Conservation (phyloP, 2,888 invertebrate species). For the Ephialtes manifestator region DNA sequence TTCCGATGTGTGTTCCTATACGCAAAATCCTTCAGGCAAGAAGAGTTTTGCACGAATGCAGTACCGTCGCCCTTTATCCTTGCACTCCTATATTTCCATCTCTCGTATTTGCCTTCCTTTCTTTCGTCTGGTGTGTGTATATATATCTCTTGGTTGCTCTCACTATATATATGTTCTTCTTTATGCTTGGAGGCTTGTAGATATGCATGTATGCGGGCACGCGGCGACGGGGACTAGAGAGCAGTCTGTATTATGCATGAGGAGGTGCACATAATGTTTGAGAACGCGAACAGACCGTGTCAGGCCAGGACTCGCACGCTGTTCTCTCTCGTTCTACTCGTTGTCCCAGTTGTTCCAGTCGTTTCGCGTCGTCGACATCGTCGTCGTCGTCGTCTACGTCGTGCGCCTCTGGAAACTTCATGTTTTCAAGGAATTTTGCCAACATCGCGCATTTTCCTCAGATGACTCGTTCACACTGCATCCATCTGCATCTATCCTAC, state of each 20-base stretch:
- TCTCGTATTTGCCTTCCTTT: slow-evolving; percentile 43
- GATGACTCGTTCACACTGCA: slow-evolving; percentile 21
- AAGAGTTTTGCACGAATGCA: slow-evolving; percentile 46
- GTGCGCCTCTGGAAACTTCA: slow-evolving; percentile 13
- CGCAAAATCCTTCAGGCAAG: slow-evolving; percentile 58
- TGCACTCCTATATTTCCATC: slow-evolving; percentile 49
- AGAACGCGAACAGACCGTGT: slow-evolving; percentile 62
- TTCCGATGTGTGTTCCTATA: slow-evolving; percentile 37
- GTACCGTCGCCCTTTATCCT: slow-evolving; percentile 51
- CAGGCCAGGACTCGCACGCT: slow-evolving; percentile 50
- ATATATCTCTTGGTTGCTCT: not conserved
- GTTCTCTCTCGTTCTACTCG: slow-evolving; percentile 30
- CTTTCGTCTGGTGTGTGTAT: slow-evolving; percentile 21
- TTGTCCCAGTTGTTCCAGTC: slow-evolving; percentile 33
- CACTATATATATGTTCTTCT: slow-evolving; percentile 1
- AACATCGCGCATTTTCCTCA: slow-evolving; percentile 22
- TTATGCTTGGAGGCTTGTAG: slow-evolving; percentile 48
- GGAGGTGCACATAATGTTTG: slow-evolving; percentile 69
- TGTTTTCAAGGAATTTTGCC: slow-evolving; percentile 44
- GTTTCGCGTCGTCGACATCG: slow-evolving; percentile 24
- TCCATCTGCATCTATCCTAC: slow-evolving; percentile 11
- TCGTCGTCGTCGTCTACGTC: slow-evolving; percentile 19
- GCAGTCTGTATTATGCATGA: slow-evolving; percentile 71
- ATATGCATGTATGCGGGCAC: slow-evolving; percentile 53
- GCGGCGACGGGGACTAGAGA: slow-evolving; percentile 51